Percentiles rank a stretch among this genome's conserved stretches.
phyloP scores from a whole-genome alignment of 2,113 vertebrate species.

The Oreotrochilus melanogaster region DNA sequence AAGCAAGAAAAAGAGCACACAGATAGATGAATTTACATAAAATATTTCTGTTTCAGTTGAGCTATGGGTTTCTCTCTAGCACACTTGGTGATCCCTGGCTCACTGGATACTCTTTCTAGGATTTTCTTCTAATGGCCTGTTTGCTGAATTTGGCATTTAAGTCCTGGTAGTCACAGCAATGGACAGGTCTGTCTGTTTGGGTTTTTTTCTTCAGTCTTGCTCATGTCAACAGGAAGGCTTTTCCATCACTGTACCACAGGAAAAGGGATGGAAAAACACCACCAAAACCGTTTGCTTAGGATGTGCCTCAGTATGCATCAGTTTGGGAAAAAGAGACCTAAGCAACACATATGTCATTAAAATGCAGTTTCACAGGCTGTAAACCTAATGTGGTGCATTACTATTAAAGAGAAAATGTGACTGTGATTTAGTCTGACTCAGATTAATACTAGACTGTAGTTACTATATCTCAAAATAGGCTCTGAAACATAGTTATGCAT shows the following conservation, averaged over 20 bases:
- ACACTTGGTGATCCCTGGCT: background rate
- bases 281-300: background rate
- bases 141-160: background rate
- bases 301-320: background rate
- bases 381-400: background rate
- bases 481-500: background rate
- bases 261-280: background rate
- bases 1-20: background rate
- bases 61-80: background rate
- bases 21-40: background rate
- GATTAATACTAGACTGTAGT: background rate
- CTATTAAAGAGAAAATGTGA: constrained; percentile 6
- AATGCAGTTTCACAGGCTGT: background rate
- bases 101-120: background rate
- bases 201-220: background rate
- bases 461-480: background rate
- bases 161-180: background rate
- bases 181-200: background rate
- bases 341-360: background rate
- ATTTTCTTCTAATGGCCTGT: background rate
- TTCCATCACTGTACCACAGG: background rate
- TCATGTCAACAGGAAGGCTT: constrained; percentile 18
- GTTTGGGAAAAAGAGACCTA: background rate
- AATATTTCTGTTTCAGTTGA: background rate
- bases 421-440: background rate